Conservation (phyloP, 2,888 invertebrate genomes). For the Cloeon dipterum region DNA sequence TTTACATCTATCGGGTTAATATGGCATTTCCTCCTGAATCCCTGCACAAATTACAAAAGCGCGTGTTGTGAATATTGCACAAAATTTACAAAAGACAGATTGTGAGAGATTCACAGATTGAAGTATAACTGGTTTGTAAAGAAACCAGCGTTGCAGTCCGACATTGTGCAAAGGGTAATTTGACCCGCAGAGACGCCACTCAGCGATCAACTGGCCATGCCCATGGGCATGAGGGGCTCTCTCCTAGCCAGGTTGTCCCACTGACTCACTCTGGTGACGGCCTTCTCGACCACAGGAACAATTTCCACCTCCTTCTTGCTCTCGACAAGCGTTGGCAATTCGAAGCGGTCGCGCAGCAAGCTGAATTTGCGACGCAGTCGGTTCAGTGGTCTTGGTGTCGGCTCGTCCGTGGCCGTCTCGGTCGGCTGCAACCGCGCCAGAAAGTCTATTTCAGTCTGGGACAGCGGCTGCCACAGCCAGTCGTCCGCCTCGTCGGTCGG, state of each 20-base stretch:
- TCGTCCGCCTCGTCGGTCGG: constrained; percentile 10
- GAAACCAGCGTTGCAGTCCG: no score
- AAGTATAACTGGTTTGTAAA: no score
- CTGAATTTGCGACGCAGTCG: constrained; percentile 30
- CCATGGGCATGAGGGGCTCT: not conserved
- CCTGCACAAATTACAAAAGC: no score
- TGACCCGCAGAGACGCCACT: no score
- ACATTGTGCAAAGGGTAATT: no score
- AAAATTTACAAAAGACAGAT: no score
- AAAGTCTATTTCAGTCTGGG: constrained; percentile 1
- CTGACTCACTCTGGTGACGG: constrained; percentile 9
- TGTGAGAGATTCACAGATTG: no score
- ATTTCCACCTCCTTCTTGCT: constrained; percentile 5
- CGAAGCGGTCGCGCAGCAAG: constrained; percentile 30
- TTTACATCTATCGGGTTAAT: no score
- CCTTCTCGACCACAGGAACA: constrained; percentile 10
- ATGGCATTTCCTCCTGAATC: no score
- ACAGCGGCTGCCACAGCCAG: constrained; percentile 9
- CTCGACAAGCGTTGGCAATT: constrained; percentile 10
- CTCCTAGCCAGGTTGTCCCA: constrained; percentile 9
- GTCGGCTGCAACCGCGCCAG: constrained; percentile 6
- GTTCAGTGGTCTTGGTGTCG: not conserved
- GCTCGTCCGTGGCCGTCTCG: constrained; percentile 9
- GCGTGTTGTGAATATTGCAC: no score
- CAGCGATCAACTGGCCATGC: no score